Base-by-base conservation (phyloP, 2,888 invertebrate species). In the Suillia variegata region DNA sequence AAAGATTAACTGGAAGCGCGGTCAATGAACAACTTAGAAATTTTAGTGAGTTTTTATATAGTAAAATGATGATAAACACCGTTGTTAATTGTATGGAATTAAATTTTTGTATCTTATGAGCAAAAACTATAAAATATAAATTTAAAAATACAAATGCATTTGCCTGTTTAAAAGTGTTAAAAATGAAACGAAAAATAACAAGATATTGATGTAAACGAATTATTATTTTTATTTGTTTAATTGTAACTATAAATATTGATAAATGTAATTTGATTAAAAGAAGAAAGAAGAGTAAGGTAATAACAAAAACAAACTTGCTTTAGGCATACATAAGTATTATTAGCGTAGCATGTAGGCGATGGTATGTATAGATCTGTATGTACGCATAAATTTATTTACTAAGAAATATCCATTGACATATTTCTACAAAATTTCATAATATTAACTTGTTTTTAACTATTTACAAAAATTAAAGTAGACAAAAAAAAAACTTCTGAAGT, bases 41-140 rank as follows among this genome's bases (percentile, higher is more conserved):
- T 38, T 64, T 22, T 24, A 24, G 26, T 49, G 3, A 2, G 2
- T 24, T 38, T 42, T 53, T 38, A 17, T 22, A 38, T 54, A 47
- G 54, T n/a, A 15, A 54, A 47, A 55, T n/a, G n/a, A n/a, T n/a
- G n/a, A 48, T n/a, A 47, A 31, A 54, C 64, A 64, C 71, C 73
- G 71, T 72, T 72, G 64, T 71, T 63, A 67, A 70, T 67, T 64
- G 64, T 66, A 67, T 62, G 73, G 62, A 73, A 74, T 70, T 70
- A 68, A 68, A 66, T 63, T 66, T 71, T 65, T 65, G 65, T 55
- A 55, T 18, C n/a, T n/a, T n/a, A n/a, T n/a, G n/a, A n/a, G n/a
- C 12, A 65, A 74, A 58, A 61, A 63, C 57, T 34, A 56, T 66
- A 62, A 63, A 51, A 56, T 22, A 42, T 47, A 51, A 26, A 61